Percentiles rank a stretch among this genome's conserved stretches.
Evolutionary conservation across 1,140 invertebrate genomes (phyloP).

Genomic region (Bathynomus jamesi): DNA sequence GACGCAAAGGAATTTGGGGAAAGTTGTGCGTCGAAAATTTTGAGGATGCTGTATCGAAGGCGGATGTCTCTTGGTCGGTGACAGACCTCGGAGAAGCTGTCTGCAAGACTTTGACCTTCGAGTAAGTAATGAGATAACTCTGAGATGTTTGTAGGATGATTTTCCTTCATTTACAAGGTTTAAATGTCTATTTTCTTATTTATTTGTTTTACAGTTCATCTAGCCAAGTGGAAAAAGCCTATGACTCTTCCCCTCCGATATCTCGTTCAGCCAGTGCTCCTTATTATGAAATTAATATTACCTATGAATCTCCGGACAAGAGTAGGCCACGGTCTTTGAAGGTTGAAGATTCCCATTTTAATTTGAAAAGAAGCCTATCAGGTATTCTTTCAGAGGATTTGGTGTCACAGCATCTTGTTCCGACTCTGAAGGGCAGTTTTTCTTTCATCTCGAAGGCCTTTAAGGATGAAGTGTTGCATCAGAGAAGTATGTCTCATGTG

Average conservation of each 20-base stretch:
- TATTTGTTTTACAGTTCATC: not conserved
- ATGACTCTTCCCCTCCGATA: not conserved
- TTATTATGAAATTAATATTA: not conserved
- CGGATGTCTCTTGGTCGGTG: constrained; percentile 53
- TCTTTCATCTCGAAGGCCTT: too few species aligned
- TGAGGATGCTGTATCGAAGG: constrained; percentile 50
- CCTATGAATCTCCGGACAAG: not conserved
- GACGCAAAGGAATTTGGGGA: constrained; percentile 68
- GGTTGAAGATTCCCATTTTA: not conserved
- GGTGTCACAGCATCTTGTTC: too few species aligned
- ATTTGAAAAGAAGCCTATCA: not conserved
- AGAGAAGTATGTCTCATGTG: too few species aligned
- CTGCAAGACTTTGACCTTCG: constrained; percentile 67
- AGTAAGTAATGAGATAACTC: constrained; percentile 56
- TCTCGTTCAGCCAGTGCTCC: not conserved
- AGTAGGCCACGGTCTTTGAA: too few species aligned
- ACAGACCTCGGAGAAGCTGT: constrained; percentile 64
- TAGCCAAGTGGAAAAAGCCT: not conserved
- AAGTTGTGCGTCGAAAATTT: constrained; percentile 65
- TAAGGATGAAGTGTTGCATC: too few species aligned
- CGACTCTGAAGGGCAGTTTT: too few species aligned
- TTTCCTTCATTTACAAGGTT: not conserved
- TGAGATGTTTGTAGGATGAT: not conserved
- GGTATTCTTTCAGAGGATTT: too few species aligned
- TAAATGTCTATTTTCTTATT: not conserved